Evolutionary conservation across 92 coral and sea anemone genomes (phyloP), one percentile per base, ranked within the genome.

Genomic region (Muricea muricata): DNA sequence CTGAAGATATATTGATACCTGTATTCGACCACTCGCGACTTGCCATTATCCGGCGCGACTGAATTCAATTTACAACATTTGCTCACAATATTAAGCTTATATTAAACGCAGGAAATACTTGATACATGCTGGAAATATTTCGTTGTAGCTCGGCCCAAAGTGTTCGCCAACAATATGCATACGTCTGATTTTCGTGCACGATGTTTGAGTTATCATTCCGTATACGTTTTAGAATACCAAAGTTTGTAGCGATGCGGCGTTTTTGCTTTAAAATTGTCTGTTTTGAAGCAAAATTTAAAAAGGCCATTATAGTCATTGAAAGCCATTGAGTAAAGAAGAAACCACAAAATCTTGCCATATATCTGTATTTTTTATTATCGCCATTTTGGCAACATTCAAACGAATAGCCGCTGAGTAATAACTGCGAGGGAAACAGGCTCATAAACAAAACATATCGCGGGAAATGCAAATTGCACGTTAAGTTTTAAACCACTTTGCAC

Each of bases 381-480:
- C 67, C 29, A 58, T 58, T 58, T 26, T 58, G n/a, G 1, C 20
- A 58, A 1, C 33, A 58, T 26, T 58, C n/a, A 1, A 25, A 0
- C 4, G 67, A 25, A 14, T 25, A 58, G 11, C 67, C 67, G 67
- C 67, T 58, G 67, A 58, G 30, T 58, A 26, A 58, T 32, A 58
- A 58, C 67, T 58, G 67, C 33, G 67, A 20, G 67, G 33, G 67
- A 58, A 58, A 58, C 29, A 58, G 67, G 67, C 67, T 58, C 67
- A 20, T 6, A 58, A 58, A 58, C 67, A 58, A 58, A 58, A 0
- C 13, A 58, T 20, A 58, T 58, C 32, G 67, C 67, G 67, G 30
- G 67, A 58, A 58, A 58, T 58, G 67, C 67, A 58, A 58, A 58
- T 58, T 37, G 42, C 9, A 37, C n/a, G n/a, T n/a, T n/a, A n/a